Evolutionary conservation across 2,888 invertebrate species (phyloP), one percentile per base, ranked within the genome.

Genomic region (Diplazon laetatorius): DNA sequence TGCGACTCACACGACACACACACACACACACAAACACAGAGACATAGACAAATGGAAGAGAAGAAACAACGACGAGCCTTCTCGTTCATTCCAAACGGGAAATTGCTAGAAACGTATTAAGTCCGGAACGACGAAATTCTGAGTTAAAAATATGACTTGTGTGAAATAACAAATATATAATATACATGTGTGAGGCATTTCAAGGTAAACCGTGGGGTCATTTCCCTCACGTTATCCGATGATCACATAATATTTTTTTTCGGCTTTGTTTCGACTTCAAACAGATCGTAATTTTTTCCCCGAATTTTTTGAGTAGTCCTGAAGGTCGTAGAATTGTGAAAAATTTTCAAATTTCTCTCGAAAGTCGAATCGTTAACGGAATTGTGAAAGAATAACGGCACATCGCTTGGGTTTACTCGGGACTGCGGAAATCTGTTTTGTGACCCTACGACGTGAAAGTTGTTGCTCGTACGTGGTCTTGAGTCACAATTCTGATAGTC

Each of bases 41-140:
- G n/a, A n/a, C n/a, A n/a, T n/a, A n/a, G n/a, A n/a, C n/a, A n/a
- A n/a, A n/a, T n/a, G n/a, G 42, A 55, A 2, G 35, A 55, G 25
- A 10, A 55, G 14, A n/a, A 25, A 52, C 25, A 48, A 52, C 14
- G 25, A 48, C 48, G 50, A 35, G 50, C 25, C 55, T 55, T n/a
- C 14, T 30, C 10, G 35, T 37, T 46, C 22, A 52, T 50, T 65
- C 35, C 39, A 6, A 66, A 18, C 50, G 20, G 52, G 65, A 65
- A 65, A 48, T 18, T 35, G 48, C n/a, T 65, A 18, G 50, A 63
- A 20, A 6, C 6, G 6, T 30, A 65, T 48, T 48, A 20, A 35
- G 2, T 16, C 20, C 35, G 48, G 20, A 20, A 48, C 37, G 10
- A n/a, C 20, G 63, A 63, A 63, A 20, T 55, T 30, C 35, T 9